A percentile compares a stretch with the other conserved stretches of the same genome.
These are phyloP conservation scores for Empidonax traillii DNA, from an alignment of 2,113 vertebrate genomes.

Conservation along the genomic window DNA sequence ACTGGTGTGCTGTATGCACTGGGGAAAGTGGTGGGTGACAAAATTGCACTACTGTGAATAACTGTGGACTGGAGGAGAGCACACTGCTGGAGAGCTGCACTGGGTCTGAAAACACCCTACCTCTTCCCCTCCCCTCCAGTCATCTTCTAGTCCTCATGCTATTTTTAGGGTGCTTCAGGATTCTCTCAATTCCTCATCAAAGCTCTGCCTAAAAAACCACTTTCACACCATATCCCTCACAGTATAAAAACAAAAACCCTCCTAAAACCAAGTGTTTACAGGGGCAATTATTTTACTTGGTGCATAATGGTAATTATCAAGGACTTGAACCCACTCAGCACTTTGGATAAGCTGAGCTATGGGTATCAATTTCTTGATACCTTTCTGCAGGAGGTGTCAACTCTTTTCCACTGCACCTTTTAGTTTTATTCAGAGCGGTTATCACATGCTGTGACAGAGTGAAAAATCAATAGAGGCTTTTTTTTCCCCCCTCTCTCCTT, in stretches of 20 bases:
- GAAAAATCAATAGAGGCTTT: not conserved
- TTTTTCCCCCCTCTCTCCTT: rapidly evolving
- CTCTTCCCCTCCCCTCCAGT: not conserved
- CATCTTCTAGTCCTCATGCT: not conserved
- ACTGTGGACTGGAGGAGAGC: not conserved
- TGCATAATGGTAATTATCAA: not conserved
- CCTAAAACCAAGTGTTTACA: not conserved
- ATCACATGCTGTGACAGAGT: not conserved
- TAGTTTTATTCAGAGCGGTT: not conserved
- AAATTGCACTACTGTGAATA: not conserved
- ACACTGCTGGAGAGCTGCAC: not conserved
- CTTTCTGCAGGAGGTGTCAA: not conserved
- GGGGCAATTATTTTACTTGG: not conserved
- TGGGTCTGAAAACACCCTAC: not conserved
- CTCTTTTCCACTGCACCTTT: not conserved
- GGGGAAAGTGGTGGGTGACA: not conserved
- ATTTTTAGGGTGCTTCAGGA: not conserved
- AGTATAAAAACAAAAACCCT: not conserved
- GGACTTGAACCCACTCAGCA: not conserved
- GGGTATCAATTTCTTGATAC: not conserved
- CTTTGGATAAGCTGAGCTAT: not conserved
- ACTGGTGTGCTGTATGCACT: not conserved
- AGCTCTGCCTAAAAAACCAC: not conserved
- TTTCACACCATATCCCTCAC: not conserved
- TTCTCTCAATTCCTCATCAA: not conserved